These are phyloP conservation scores for Trileptium ribeirensis DNA, from an alignment of 2,888 invertebrate genomes.

Conservation along the genomic window DNA sequence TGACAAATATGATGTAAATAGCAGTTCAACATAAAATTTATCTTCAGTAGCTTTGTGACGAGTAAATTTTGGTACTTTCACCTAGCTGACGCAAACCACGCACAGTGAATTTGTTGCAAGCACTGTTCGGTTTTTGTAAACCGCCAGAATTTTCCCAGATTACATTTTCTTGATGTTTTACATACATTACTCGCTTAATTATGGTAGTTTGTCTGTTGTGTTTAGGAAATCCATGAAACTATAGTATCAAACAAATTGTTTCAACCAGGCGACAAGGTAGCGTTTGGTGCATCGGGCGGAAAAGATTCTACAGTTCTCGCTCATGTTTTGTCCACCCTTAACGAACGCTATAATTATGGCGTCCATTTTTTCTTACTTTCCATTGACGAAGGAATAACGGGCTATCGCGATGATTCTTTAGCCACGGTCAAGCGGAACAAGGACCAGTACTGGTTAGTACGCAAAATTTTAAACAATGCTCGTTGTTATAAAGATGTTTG, in stretches of 20 bases:
- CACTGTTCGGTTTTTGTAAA: too few relatives aligned
- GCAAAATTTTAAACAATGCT: background rate
- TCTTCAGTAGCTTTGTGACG: too few relatives aligned
- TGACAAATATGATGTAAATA: too few relatives aligned
- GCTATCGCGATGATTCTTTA: conserved; percentile 82
- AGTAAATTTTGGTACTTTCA: too few relatives aligned
- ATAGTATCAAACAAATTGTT: conserved; percentile 38
- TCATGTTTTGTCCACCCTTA: conserved; percentile 71
- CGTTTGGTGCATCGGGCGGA: conserved; percentile 50
- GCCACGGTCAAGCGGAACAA: conserved; percentile 91
- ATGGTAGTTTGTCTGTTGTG: background rate
- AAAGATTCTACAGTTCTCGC: conserved; percentile 92
- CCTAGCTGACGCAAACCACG: too few relatives aligned
- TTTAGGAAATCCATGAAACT: conserved; percentile 47
- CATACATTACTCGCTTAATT: too few relatives aligned
- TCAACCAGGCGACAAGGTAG: conserved; percentile 36
- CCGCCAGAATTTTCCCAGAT: too few relatives aligned
- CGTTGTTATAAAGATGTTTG: too few relatives aligned
- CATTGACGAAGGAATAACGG: conserved; percentile 92
- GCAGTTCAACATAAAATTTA: too few relatives aligned
- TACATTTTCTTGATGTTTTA: background rate
- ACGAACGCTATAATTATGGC: conserved; percentile 80
- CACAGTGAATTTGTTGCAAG: too few relatives aligned
- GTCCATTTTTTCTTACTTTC: conserved; percentile 81
- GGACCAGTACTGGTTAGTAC: conserved; percentile 62